Evolutionary conservation across 37 sponge, comb jelly and placozoan genomes (phyloP), one percentile per base, ranked within the genome.

Genomic region (Tethya wilhelma): DNA sequence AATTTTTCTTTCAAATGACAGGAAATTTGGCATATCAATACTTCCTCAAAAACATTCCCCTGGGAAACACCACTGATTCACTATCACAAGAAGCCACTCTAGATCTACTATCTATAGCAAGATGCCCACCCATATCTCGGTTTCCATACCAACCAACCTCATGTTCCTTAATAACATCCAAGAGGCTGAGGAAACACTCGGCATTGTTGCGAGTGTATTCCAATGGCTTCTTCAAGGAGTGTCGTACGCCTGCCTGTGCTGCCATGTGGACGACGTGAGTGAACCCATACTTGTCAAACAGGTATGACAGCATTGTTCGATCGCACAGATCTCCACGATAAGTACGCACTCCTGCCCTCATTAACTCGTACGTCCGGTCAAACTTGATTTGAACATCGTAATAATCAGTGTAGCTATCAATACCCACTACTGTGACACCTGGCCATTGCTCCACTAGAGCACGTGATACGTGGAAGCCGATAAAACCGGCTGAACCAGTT

Each of bases 401-500:
- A 58, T 74, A 79, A 3, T 73, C 60, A 37, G 71, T 75, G 65
- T 84, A 92, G 66, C 43, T 79, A 67, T 92, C 93, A 7, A 92
- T 14, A 12, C 81, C 93, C 7, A 92, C 81, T 8, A 92, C 86
- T 0, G 11, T 29, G 1, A 71, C 32, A 20, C 22, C 33, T 0
- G 25, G 33, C 59, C 69, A 63, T 23, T 26, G 20, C 4, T 28
- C 29, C 14, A 1, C 38, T 9, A 92, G 81, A 17, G 42, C 73
- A 28, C 30, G 63, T 38, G 70, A 23, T 37, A 80, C 44, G 59
- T 92, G 93, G 59, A 70, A 88, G 37, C 93, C 93, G 64, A 92
- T 92, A 67, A 92, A 92, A 3, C 93, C 93, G 2, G 89, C 93
- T 55, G 86, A 85, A 12, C 93, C 93, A 7, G 93, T 92, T 9